A percentile compares a stretch with the other conserved stretches of the same genome.
Evolutionary conservation across 2,113 vertebrate species (phyloP).

Genomic region (Notarius lentiginosus): DNA sequence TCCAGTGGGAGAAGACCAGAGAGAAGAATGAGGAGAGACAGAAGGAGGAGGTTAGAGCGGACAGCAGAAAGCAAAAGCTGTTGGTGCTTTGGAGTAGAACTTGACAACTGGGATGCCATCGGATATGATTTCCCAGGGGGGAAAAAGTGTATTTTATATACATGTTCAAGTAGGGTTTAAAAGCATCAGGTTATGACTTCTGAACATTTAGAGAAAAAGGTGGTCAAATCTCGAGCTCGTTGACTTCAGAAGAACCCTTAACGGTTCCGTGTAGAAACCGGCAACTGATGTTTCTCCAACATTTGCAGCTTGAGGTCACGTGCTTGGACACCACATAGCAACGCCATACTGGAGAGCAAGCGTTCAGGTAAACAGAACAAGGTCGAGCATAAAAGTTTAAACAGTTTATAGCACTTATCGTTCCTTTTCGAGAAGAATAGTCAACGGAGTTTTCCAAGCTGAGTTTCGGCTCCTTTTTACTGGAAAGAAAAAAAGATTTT

Average conservation of each 20-base stretch:
- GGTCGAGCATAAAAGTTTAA: no score
- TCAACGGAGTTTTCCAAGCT: no score
- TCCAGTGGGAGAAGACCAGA: slow-evolving; percentile 59
- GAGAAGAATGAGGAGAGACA: slow-evolving; percentile 12
- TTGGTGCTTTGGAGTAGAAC: background rate
- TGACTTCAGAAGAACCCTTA: background rate
- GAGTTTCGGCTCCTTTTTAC: no score
- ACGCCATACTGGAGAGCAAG: no score
- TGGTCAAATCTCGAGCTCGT: background rate
- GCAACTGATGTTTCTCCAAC: no score
- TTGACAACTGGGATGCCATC: background rate
- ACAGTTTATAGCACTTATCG: no score
- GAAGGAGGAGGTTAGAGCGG: background rate
- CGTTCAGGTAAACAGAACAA: no score
- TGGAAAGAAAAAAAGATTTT: no score
- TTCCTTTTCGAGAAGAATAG: no score
- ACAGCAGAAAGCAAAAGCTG: slow-evolving; percentile 5
- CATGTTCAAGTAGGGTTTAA: background rate
- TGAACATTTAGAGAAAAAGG: background rate
- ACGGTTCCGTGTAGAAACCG: background rate
- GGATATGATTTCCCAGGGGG: background rate
- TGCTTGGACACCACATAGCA: no score
- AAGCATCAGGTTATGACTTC: background rate
- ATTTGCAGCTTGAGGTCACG: no score
- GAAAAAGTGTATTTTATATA: background rate